phyloP scores from a whole-genome alignment of 2,113 vertebrate genomes.

The mouse (Mus musculus) region DNA sequence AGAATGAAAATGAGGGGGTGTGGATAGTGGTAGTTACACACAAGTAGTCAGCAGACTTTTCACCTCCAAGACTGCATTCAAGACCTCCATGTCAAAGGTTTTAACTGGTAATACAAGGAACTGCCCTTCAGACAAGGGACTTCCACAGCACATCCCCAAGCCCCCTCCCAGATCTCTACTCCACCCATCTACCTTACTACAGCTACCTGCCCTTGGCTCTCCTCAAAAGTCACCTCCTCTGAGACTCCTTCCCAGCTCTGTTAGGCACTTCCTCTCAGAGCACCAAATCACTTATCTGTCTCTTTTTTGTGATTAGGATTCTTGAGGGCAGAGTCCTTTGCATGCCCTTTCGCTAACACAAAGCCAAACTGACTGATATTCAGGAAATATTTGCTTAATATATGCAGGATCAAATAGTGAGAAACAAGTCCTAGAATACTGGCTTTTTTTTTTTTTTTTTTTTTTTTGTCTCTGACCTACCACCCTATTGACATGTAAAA shows the following conservation, averaged over 20 bases:
- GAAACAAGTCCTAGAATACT: constrained; percentile 43
- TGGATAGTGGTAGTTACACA: background rate
- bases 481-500: background rate
- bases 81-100: background rate
- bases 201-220: background rate
- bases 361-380: constrained; percentile 3
- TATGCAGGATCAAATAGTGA: constrained; percentile 18
- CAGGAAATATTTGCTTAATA: constrained; percentile 40
- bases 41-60: background rate
- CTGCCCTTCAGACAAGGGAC: background rate
- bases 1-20: background rate
- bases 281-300: background rate
- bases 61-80: background rate
- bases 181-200: background rate
- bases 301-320: background rate
- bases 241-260: background rate
- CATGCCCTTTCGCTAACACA: constrained; percentile 16
- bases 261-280: background rate
- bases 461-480: constrained; percentile 43
- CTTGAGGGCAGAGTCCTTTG: constrained; percentile 33
- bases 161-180: background rate
- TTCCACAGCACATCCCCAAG: background rate
- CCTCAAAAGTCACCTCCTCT: background rate
- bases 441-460: constrained; percentile 34
- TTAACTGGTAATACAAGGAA: background rate